A percentile compares a stretch with the other conserved stretches of the same genome.
phyloP scores from a whole-genome alignment of 1,140 invertebrate genomes.

The Latrodectus geometricus region DNA sequence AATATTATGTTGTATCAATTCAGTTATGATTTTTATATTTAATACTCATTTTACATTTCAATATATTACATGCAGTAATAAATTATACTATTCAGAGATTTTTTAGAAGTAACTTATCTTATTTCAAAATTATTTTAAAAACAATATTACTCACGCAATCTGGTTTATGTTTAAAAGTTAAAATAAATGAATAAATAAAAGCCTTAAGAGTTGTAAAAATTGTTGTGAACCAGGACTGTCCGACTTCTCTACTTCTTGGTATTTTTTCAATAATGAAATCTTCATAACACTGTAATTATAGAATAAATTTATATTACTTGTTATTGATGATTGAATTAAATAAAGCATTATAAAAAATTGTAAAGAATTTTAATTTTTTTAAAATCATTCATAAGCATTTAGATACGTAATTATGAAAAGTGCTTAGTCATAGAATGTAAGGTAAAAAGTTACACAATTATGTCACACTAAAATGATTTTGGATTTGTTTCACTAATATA shows the following conservation, averaged over 20 bases:
- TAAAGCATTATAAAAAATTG: no score
- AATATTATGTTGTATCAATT: neutral
- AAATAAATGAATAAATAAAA: constrained; percentile 76
- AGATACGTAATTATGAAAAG: no score
- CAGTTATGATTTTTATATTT: neutral
- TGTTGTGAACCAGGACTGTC: constrained; percentile 85
- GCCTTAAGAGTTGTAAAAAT: constrained; percentile 83
- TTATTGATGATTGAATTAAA: neutral
- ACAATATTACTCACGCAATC: constrained; percentile 73
- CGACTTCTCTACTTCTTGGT: constrained; percentile 86
- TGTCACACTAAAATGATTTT: no score
- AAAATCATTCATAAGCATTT: no score
- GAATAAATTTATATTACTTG: neutral
- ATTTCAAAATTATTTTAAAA: constrained; percentile 4
- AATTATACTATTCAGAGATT: no score
- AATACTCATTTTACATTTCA: no score
- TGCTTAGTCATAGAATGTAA: no score
- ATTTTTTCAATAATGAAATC: constrained; percentile 75
- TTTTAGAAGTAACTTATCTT: neutral
- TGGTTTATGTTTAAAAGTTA: constrained; percentile 80
- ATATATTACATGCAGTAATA: no score
- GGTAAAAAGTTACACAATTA: no score
- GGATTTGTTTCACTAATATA: no score
- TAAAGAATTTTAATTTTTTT: no score
- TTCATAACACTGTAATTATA: neutral